These are phyloP conservation scores for Syrphus vitripennis DNA, from an alignment of 2,888 invertebrate genomes.

Conservation along the genomic window DNA sequence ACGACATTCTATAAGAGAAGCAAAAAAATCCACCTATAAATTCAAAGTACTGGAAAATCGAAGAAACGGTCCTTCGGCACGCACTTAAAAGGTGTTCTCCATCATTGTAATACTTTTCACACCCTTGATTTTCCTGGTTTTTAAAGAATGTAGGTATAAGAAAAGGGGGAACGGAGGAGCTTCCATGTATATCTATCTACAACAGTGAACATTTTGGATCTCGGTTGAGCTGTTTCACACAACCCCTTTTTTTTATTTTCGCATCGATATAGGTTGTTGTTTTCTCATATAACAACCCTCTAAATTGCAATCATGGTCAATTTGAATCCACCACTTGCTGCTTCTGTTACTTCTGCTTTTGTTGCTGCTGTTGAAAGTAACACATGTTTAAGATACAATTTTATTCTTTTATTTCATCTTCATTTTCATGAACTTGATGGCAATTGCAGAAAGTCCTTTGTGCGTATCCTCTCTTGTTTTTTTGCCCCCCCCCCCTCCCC, in stretches of 20 bases:
- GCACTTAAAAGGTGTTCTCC: constrained; percentile 60
- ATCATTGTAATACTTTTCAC: constrained; percentile 32
- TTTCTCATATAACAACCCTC: constrained; percentile 52
- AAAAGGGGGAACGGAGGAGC: background rate
- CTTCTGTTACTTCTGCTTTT: background rate
- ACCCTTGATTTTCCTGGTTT: constrained; percentile 29
- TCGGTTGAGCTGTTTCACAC: constrained; percentile 23
- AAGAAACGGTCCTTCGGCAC: constrained; percentile 45
- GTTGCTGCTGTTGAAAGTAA: background rate
- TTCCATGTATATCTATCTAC: too few species aligned
- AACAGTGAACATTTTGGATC: background rate
- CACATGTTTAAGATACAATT: constrained; percentile 54
- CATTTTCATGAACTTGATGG: constrained; percentile 32
- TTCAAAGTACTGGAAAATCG: constrained; percentile 70
- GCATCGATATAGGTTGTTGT: constrained; percentile 22
- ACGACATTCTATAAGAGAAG: background rate
- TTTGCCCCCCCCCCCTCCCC: constrained; percentile 29
- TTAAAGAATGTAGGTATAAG: background rate
- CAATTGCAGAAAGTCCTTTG: constrained; percentile 52
- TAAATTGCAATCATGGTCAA: constrained; percentile 71
- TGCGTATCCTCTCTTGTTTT: constrained; percentile 28
- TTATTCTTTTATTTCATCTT: constrained; percentile 12
- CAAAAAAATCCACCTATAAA: constrained; percentile 44
- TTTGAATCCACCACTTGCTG: constrained; percentile 69
- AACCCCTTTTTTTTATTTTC: constrained; percentile 17